These are phyloP conservation scores for Drepana falcataria DNA, from an alignment of 2,888 invertebrate genomes.

Conservation along the genomic window DNA sequence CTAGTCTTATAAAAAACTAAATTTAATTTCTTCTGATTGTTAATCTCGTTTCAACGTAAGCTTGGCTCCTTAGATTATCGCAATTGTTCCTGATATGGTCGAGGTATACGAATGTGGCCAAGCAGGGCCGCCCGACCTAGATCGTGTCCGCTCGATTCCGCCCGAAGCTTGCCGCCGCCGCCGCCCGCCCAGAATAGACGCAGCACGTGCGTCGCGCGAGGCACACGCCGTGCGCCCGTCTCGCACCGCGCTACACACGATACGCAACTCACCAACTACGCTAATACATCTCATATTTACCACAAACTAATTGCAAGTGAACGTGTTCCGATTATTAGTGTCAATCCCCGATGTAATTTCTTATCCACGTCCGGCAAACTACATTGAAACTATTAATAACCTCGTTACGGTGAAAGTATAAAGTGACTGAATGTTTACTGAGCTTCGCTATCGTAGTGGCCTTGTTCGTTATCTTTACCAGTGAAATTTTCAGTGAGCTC, in stretches of 20 bases:
- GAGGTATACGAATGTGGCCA: conserved; percentile 31
- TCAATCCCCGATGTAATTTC: conserved; percentile 14
- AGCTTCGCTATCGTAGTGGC: conserved; percentile 57
- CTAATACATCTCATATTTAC: conserved; percentile 7
- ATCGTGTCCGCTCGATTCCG: conserved; percentile 68
- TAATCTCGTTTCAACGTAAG: no score
- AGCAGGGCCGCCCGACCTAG: conserved; percentile 55
- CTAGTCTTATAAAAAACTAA: no score
- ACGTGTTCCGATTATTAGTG: conserved; percentile 33
- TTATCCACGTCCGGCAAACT: conserved; percentile 16
- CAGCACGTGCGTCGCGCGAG: conserved; percentile 73
- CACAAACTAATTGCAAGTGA: conserved; percentile 25
- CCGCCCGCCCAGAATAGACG: conserved; percentile 73
- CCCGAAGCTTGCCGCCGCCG: conserved; percentile 42
- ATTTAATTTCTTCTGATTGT: no score
- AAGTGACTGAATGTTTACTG: conserved; percentile 43
- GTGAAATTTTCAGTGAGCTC: conserved; percentile 39
- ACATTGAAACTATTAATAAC: conserved; percentile 46
- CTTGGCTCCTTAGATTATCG: no score
- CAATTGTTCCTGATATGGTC: conserved; percentile 11
- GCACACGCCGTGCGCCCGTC: conserved; percentile 46
- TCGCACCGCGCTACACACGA: conserved; percentile 18
- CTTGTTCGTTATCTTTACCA: conserved; percentile 55
- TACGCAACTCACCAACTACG: conserved; percentile 19
- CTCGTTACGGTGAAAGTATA: conserved; percentile 39